Base-by-base conservation (phyloP, 2,113 vertebrate species). In the Nothocercus julius region DNA sequence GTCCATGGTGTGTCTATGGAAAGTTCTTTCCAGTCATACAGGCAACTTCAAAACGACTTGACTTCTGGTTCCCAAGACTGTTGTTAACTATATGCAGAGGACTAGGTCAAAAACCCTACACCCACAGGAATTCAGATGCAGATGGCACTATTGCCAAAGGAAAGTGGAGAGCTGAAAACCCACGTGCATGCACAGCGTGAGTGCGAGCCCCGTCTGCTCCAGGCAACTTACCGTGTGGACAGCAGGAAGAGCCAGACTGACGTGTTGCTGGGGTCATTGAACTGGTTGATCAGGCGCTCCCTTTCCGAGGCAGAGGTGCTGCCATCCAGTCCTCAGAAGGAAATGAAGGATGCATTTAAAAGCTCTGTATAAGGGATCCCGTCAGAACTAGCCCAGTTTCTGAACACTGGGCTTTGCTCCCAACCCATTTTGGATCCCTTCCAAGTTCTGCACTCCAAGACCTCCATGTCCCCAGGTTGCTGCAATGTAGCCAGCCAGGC, bases 211-310 rank as follows among this genome's bases (percentile, higher is more conserved):
- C 11, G 90, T 63, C 89, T 61, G 49, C 62, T 94, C 51, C 74
- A 63, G 80, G n/a, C 74, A 53, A 97, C 98, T 98, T 86, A 98
- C 99, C 99, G 98, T 70, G 99, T 99, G 58, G 99, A 99, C 53
- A 99, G 98, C 47, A 99, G 97, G 93, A 99, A 99, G n/a, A 99
- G 97, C 98, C 98, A 99, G 58, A 99, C 96, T 83, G 97, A 91
- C 34, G 59, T 97, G 89, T 99, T 99, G 94, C 97, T 98, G 58
- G 99, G 98, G 95, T 99, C 99, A 84, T 99, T 99, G 96, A 99
- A 99, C 97, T 99, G 99, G 97, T 99, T 99, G 95, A 99, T 99
- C 79, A 99, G 98, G 40, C 99, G 97, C 62, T 99, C 99, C 96
- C 99, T 98, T 96, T 99, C 99, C 0, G 99, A 98, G 62, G 99